These are phyloP conservation scores for Camponotus fellah DNA, from an alignment of 2,888 invertebrate species.

Conservation along the genomic window DNA sequence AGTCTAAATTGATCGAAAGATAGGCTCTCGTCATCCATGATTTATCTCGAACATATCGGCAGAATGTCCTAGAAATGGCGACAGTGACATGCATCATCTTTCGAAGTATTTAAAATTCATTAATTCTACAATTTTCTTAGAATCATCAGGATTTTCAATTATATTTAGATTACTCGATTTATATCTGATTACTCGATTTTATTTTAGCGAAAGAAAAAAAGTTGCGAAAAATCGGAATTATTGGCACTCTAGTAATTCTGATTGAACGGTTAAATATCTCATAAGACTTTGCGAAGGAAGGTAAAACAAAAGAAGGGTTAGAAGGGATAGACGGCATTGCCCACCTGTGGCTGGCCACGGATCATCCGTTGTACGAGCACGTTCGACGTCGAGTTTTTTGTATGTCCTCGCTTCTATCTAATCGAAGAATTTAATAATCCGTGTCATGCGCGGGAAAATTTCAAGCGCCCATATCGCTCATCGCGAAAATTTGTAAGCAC, in stretches of 20 bases:
- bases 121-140: background rate
- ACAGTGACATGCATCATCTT: background rate
- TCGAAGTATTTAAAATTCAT: background rate
- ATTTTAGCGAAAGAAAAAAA: background rate
- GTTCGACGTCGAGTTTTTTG: slow-evolving; percentile 9
- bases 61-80: background rate
- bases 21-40: background rate
- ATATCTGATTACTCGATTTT: background rate
- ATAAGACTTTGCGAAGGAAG: background rate
- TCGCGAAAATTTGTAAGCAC: background rate
- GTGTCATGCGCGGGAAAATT: background rate
- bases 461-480: background rate
- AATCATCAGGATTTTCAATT: background rate
- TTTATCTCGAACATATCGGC: background rate
- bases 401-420: background rate
- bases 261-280: slow-evolving; percentile 40
- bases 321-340: slow-evolving; percentile 26
- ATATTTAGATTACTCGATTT: background rate
- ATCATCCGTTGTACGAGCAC: slow-evolving; percentile 17
- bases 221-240: background rate
- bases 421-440: slow-evolving; percentile 47
- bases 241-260: background rate
- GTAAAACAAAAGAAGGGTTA: slow-evolving; percentile 31
- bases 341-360: slow-evolving; percentile 46
- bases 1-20: slow-evolving; percentile 39